phyloP scores from a whole-genome alignment of 2,113 vertebrate species.

The Platysteira castanea region DNA sequence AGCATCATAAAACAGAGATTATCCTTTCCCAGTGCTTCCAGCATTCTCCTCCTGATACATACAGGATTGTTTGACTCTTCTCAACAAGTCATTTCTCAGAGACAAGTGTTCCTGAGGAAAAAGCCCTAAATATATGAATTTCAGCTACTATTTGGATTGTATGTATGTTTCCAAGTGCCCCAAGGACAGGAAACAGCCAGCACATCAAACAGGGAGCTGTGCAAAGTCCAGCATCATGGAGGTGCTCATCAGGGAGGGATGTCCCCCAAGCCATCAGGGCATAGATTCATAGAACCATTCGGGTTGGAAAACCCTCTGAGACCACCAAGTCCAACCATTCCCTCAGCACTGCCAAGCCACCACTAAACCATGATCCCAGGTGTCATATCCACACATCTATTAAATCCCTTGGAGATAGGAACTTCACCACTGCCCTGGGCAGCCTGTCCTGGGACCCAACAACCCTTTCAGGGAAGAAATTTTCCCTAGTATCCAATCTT shows the following conservation, averaged over 20 bases:
- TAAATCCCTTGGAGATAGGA: not conserved
- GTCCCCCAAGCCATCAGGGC: not conserved
- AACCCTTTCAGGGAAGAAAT: not conserved
- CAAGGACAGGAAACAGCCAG: not conserved
- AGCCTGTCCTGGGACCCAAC: not conserved
- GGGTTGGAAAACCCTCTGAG: not conserved
- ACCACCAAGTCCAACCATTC: not conserved
- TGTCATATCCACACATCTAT: not conserved
- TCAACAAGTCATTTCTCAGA: not conserved
- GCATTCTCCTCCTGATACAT: not conserved
- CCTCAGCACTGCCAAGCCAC: not conserved
- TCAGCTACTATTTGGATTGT: not conserved
- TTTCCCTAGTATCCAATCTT: not conserved
- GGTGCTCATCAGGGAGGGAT: not conserved
- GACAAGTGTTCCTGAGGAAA: not conserved
- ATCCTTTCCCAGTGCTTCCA: not conserved
- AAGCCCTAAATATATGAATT: not conserved
- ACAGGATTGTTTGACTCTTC: not conserved
- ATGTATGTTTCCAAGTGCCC: not conserved
- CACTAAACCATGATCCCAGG: not conserved
- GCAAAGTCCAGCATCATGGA: fast-evolving
- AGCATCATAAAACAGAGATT: not conserved
- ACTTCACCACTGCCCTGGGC: not conserved
- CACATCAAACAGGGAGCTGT: not conserved
- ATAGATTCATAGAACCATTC: not conserved